Conservation (phyloP, 2,797 vertebrate species). For the Scyliorhinus canicula region DNA sequence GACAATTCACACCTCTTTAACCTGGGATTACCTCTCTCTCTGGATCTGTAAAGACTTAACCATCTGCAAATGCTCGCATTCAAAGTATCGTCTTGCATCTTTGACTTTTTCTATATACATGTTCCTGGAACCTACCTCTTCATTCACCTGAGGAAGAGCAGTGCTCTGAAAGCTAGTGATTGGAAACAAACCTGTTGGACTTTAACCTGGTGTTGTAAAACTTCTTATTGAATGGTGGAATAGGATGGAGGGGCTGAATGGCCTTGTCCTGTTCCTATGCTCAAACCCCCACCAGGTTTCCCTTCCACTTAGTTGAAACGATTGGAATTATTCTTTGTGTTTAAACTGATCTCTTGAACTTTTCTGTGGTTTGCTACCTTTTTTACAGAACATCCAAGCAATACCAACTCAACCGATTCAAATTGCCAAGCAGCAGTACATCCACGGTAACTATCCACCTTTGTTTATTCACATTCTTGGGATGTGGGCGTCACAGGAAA, state of each 20-base stretch:
- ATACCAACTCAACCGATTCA: conserved; percentile 77
- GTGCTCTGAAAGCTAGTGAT: no score
- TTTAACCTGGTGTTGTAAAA: no score
- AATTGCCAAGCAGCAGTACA: conserved; percentile 60
- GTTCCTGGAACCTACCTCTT: no score
- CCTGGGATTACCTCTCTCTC: no score
- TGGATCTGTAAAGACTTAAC: no score
- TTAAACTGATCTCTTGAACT: neutral
- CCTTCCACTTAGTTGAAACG: neutral
- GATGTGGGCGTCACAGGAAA: neutral
- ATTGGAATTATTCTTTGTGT: neutral
- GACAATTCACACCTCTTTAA: no score
- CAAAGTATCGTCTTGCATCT: no score
- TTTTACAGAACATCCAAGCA: conserved; percentile 82
- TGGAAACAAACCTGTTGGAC: no score
- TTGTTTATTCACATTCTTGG: neutral
- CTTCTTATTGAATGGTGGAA: neutral
- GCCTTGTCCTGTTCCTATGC: neutral
- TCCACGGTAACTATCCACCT: conserved; percentile 60
- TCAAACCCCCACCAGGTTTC: neutral
- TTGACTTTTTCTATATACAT: no score
- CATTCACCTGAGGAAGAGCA: no score
- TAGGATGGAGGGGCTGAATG: neutral
- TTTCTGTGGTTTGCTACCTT: conserved; percentile 9
- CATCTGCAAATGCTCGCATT: no score